Evolutionary conservation across 2,888 invertebrate species (phyloP), one percentile per base, ranked within the genome.

Genomic region (Epistrophella euchroma): DNA sequence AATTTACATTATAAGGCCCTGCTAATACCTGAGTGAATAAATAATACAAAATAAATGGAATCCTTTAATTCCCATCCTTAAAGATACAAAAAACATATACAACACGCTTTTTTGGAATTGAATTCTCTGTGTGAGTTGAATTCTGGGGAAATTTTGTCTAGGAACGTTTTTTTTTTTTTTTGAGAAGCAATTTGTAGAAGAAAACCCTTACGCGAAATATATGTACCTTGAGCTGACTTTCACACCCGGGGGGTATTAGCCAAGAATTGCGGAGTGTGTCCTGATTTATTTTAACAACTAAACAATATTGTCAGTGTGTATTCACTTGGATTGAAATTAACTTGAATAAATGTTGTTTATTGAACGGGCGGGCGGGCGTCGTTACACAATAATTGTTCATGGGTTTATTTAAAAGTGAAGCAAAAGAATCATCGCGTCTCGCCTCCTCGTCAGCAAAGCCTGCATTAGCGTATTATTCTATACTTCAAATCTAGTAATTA

Each of bases 251-350:
- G 86, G 86, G 86, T 82, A 86, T 86, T 86, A 86, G 86, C 86
- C 81, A 58, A 74, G 60, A 72, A 81, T 86, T 77, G 77, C 78
- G 86, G 86, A 74, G 86, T 86, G 86, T 86, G 86, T 82, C 86
- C 77, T 86, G 86, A 86, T 86, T 86, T 86, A 86, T 82, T 86
- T 86, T 78, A 86, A 86, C 86, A 86, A 86, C 86, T 86, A 86
- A 86, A 86, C 86, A 86, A 86, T 86, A 86, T 86, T 86, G 86
- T 86, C 82, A 86, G 86, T 78, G 86, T 86, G 86, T 82, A 82
- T 82, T 86, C 86, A 86, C 86, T 86, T 71, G 86, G 86, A 86
- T 86, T 71, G 86, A 82, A 86, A 86, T 86, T 86, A 86, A 86
- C 82, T 86, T 73, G 71, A 86, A 82, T 86, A 68, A 68, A 68